Evolutionary conservation across 64 coral and sea anemone genomes (phyloP).

Genomic region (Montipora cactus): DNA sequence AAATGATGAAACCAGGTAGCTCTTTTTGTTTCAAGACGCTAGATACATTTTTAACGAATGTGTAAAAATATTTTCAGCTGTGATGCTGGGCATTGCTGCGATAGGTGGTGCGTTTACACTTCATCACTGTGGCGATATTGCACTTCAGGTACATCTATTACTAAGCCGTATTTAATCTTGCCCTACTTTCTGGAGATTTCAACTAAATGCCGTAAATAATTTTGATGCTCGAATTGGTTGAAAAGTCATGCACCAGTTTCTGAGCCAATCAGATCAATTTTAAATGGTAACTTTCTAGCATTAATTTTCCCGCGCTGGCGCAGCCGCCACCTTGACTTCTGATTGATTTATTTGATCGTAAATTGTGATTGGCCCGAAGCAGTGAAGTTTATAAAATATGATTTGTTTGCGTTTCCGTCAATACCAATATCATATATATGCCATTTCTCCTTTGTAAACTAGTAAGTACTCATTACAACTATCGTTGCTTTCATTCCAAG

Average conservation of each 20-base stretch:
- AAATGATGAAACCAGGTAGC: not conserved
- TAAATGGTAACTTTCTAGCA: not conserved
- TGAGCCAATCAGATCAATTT: not conserved
- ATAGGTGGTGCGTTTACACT: conserved; percentile 47
- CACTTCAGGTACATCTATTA: conserved; percentile 14
- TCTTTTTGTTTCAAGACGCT: not conserved
- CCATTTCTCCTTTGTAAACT: no score
- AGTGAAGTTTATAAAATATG: no score
- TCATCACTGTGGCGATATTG: conserved; percentile 17
- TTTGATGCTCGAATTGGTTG: not conserved
- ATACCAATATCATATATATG: no score
- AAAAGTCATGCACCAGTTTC: not conserved
- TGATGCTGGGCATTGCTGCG: not conserved
- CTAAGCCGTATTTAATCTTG: not conserved
- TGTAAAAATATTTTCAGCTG: conserved; percentile 22
- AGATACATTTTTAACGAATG: not conserved
- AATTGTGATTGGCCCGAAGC: no score
- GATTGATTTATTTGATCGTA: no score
- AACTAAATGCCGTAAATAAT: no score
- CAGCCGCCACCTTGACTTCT: no score
- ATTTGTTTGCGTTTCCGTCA: no score
- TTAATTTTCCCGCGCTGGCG: not conserved
- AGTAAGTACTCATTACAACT: not conserved
- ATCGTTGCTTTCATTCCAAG: not conserved
- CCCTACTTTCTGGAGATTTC: not conserved